Conservation (phyloP, 2,888 invertebrate genomes). For the Lepidocyrtoides sp. region DNA sequence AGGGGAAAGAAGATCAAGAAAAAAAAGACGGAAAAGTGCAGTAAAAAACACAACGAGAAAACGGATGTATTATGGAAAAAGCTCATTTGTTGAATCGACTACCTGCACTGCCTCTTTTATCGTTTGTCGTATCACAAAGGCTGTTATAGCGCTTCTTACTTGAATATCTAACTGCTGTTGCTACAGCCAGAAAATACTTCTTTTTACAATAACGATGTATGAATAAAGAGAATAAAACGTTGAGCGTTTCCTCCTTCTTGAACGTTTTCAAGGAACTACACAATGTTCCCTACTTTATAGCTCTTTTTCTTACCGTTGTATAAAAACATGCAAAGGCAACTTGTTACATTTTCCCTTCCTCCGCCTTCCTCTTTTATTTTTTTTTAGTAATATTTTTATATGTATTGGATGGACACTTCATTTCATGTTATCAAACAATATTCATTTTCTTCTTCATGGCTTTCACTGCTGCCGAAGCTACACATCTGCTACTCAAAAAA, state of each 20-base stretch:
- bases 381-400: neutral
- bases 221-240: neutral
- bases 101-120: constrained; percentile 33
- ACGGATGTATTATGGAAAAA: constrained; percentile 63
- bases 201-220: neutral
- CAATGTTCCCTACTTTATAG: no score
- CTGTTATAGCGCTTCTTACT: constrained; percentile 5
- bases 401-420: neutral
- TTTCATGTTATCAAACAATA: constrained; percentile 70
- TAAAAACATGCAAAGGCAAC: constrained; percentile 60
- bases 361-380: neutral
- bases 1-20: constrained; percentile 33
- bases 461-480: neutral
- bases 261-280: neutral
- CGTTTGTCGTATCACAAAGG: constrained; percentile 21
- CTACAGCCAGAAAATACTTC: neutral
- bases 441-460: constrained; percentile 9
- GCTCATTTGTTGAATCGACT: constrained; percentile 65
- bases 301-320: neutral
- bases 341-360: constrained; percentile 55
- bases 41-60: constrained; percentile 12
- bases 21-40: constrained; percentile 15
- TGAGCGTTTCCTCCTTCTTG: constrained; percentile 1
- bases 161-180: neutral
- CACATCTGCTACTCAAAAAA: constrained; percentile 24